Conservation (phyloP, 2,888 invertebrate genomes). For the Aspidiotus destructor region DNA sequence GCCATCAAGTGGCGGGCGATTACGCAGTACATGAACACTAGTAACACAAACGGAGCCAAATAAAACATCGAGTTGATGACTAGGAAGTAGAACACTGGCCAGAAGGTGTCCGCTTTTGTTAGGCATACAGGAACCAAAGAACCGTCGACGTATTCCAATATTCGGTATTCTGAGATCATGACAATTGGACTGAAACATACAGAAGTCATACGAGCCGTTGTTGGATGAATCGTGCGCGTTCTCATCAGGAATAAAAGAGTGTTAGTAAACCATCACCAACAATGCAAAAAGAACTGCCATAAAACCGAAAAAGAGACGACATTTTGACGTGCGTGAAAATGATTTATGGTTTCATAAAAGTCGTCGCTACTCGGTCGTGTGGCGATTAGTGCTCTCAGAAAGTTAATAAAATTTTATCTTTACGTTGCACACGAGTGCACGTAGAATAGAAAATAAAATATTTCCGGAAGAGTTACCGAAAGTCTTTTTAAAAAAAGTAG, state of each 20-base stretch:
- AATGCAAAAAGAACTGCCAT: too few species aligned
- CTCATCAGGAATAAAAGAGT: too few species aligned
- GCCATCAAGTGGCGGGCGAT: slow-evolving; percentile 75
- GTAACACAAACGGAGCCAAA: slow-evolving; percentile 65
- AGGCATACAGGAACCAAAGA: slow-evolving; percentile 55
- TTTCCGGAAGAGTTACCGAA: too few species aligned
- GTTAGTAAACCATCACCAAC: too few species aligned
- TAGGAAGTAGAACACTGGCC: slow-evolving; percentile 71
- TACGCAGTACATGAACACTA: slow-evolving; percentile 69
- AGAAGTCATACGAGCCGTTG: slow-evolving; percentile 1
- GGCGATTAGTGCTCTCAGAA: slow-evolving; percentile 8
- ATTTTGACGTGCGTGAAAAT: too few species aligned
- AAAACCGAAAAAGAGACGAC: too few species aligned
- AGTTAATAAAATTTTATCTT: slow-evolving; percentile 23
- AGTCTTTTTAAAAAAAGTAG: too few species aligned
- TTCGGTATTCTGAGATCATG: slow-evolving; percentile 60
- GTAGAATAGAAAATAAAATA: neutral
- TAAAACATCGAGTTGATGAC: slow-evolving; percentile 67
- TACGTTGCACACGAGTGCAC: neutral
- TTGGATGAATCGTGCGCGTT: neutral
- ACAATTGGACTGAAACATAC: slow-evolving; percentile 51
- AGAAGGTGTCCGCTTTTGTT: slow-evolving; percentile 63
- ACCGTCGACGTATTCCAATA: slow-evolving; percentile 59
- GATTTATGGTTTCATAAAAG: neutral
- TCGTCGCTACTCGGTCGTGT: neutral